phyloP scores from a whole-genome alignment of 1,140 invertebrate species.

The Calosoma granatense region DNA sequence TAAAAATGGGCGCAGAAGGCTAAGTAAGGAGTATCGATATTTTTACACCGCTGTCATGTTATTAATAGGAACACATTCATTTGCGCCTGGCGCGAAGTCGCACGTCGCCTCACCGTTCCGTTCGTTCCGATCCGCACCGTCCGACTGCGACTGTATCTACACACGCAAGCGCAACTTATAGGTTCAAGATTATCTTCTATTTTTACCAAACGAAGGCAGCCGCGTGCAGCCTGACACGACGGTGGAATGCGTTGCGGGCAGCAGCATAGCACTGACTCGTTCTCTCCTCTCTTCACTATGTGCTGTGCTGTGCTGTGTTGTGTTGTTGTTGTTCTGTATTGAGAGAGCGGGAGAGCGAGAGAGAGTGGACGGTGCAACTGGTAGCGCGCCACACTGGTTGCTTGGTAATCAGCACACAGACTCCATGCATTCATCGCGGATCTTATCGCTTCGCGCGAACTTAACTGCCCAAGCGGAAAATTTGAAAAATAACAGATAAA shows the following conservation, averaged over 20 bases:
- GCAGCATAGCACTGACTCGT: too few relatives aligned
- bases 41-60: slow-evolving; percentile 2
- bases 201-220: neutral
- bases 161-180: neutral
- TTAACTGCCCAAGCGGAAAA: slow-evolving; percentile 2
- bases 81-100: neutral
- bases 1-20: neutral
- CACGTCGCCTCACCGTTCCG: neutral
- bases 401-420: neutral
- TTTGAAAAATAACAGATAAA: slow-evolving; percentile 4
- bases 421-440: too few relatives aligned
- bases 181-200: neutral
- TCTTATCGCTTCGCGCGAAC: neutral
- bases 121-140: neutral
- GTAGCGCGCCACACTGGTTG: neutral
- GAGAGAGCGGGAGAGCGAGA: too few relatives aligned
- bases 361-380: too few relatives aligned
- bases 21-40: slow-evolving; percentile 1
- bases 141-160: too few relatives aligned
- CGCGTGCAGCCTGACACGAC: neutral
- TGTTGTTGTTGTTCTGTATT: too few relatives aligned
- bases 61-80: neutral
- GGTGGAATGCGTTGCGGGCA: neutral
- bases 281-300: neutral
- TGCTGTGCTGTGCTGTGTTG: too few relatives aligned